Evolutionary conservation across 2,888 invertebrate species (phyloP).

Genomic region (Adela reaumurella): DNA sequence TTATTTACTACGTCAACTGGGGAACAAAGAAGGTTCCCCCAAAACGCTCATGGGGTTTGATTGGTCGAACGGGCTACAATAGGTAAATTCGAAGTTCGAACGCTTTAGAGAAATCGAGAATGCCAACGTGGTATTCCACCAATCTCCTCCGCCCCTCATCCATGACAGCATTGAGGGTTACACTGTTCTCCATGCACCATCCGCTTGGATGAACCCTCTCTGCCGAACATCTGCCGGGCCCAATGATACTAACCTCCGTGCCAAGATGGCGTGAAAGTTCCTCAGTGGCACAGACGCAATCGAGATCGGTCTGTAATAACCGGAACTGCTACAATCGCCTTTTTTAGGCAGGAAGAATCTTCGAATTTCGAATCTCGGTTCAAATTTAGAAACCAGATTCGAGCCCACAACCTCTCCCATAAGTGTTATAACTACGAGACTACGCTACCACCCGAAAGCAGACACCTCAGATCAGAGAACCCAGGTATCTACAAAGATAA

Average conservation of each 20-base stretch:
- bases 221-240: constrained; percentile 15
- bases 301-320: constrained; percentile 16
- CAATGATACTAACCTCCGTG: constrained; percentile 5
- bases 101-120: constrained; percentile 33
- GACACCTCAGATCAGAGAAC: too few species aligned
- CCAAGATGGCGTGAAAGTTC: constrained; percentile 11
- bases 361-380: constrained; percentile 10
- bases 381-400: too few species aligned
- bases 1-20: too few species aligned
- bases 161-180: constrained; percentile 18
- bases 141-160: constrained; percentile 13
- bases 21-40: too few species aligned
- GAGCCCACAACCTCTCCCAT: too few species aligned
- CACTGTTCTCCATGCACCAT: constrained; percentile 25
- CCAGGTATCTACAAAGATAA: too few species aligned
- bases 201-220: constrained; percentile 18
- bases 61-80: too few species aligned
- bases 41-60: too few species aligned
- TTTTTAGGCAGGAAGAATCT: constrained; percentile 16
- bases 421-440: too few species aligned
- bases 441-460: too few species aligned
- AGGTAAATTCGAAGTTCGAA: too few species aligned
- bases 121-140: constrained; percentile 23
- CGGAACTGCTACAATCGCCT: constrained; percentile 12
- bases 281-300: constrained; percentile 8